phyloP scores from a whole-genome alignment of 2,113 vertebrate genomes.

The Melozone crissalis region DNA sequence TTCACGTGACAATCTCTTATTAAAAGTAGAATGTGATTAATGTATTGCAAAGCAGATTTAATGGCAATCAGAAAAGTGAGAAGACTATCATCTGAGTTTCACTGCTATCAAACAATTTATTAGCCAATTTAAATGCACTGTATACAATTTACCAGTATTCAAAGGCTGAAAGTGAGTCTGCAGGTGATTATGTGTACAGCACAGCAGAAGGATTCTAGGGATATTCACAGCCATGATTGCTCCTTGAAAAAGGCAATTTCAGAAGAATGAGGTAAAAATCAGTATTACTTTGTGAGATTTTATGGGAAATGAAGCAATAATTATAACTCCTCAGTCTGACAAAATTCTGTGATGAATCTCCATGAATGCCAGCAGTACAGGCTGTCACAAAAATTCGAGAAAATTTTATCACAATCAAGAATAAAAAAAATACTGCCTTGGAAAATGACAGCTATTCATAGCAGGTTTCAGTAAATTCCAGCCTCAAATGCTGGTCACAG shows the following conservation, averaged over 20 bases:
- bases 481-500: not conserved
- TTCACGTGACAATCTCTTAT: not conserved
- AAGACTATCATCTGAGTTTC: not conserved
- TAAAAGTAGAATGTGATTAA: not conserved
- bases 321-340: not conserved
- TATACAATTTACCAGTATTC: not conserved
- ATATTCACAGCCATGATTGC: not conserved
- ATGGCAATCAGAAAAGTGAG: not conserved
- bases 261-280: not conserved
- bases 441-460: constrained; percentile 1
- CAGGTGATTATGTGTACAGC: not conserved
- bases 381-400: not conserved
- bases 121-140: not conserved
- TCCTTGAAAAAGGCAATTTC: not conserved
- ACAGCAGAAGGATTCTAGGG: not conserved
- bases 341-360: not conserved
- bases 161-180: not conserved
- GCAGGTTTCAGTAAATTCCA: constrained; percentile 5
- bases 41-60: not conserved
- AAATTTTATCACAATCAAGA: not conserved
- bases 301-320: not conserved
- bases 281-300: not conserved
- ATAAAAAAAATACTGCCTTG: not conserved
- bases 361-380: fast-evolving
- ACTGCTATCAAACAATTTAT: not conserved